These are phyloP conservation scores for Phyllostomus hastatus DNA, from an alignment of 2,113 vertebrate species.

Conservation along the genomic window DNA sequence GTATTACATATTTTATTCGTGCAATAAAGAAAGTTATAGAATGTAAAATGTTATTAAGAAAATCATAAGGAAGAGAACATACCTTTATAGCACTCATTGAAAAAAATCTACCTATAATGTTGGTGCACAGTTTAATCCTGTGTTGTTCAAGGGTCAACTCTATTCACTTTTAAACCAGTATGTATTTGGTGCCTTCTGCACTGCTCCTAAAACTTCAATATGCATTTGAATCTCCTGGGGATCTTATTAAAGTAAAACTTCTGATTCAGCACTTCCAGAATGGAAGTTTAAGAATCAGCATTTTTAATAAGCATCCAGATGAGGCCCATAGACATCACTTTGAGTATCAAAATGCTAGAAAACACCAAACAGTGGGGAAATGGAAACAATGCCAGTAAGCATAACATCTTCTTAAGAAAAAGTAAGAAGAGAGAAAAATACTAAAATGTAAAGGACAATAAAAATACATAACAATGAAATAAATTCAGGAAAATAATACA, in stretches of 20 bases:
- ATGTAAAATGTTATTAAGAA: not conserved
- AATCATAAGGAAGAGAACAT: not conserved
- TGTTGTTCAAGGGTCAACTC: not conserved
- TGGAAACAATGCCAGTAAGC: not conserved
- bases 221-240: not conserved
- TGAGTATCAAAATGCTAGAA: not conserved
- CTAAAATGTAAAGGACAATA: not conserved
- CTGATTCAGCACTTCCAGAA: not conserved
- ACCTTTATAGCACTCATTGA: not conserved
- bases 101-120: not conserved
- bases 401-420: not conserved
- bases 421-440: not conserved
- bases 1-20: not conserved
- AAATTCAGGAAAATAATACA: not conserved
- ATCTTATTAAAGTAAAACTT: not conserved
- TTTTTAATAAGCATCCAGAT: not conserved
- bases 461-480: not conserved
- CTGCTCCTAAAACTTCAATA: not conserved
- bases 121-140: not conserved
- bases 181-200: not conserved
- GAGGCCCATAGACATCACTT: not conserved
- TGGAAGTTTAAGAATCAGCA: not conserved
- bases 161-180: not conserved
- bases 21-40: not conserved
- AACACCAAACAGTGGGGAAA: not conserved